phyloP scores from a whole-genome alignment of 92 coral and sea anemone genomes.

The Paramuricea clavata region DNA sequence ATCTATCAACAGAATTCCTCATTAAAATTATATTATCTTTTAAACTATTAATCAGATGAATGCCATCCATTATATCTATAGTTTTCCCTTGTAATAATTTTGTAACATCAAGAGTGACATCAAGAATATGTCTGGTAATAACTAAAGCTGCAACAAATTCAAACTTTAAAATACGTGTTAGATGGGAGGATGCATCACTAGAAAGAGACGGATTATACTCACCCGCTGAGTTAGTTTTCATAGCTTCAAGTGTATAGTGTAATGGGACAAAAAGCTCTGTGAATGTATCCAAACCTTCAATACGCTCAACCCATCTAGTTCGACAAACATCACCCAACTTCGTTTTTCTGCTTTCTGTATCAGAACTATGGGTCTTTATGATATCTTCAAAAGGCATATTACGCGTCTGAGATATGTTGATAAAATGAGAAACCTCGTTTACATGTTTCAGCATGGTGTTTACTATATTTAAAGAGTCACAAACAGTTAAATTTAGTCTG shows the following conservation, averaged over 20 bases:
- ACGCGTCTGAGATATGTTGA: neutral
- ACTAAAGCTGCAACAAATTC: neutral
- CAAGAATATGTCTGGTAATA: neutral
- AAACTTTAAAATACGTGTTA: neutral
- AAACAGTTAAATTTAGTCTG: conserved; percentile 4
- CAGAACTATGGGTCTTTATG: neutral
- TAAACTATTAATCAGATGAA: neutral
- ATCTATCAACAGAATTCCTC: neutral
- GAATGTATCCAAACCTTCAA: neutral
- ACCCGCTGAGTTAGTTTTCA: neutral
- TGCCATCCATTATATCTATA: neutral
- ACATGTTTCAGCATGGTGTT: neutral
- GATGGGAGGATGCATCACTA: neutral
- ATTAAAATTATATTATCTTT: neutral
- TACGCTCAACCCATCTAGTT: neutral
- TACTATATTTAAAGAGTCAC: neutral
- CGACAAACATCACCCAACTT: neutral
- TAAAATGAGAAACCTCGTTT: neutral
- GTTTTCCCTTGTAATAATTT: neutral
- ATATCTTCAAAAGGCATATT: neutral
- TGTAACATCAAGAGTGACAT: neutral
- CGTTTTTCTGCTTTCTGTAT: neutral
- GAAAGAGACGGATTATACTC: neutral
- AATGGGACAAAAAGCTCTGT: neutral
- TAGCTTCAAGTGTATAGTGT: neutral